Evolutionary conservation across 2,888 invertebrate genomes (phyloP).

Genomic region (Chloroclysta siterata): DNA sequence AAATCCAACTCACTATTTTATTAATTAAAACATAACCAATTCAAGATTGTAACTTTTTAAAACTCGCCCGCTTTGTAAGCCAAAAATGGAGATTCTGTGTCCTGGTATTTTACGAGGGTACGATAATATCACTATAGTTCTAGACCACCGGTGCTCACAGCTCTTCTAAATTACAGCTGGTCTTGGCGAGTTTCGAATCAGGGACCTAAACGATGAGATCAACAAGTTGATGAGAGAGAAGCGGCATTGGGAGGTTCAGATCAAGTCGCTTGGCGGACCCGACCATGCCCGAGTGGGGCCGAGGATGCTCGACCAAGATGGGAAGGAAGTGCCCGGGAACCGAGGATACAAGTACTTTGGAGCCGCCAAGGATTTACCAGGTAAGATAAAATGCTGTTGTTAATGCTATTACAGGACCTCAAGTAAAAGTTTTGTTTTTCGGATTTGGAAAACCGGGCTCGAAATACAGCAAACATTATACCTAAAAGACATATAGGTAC

Average conservation of each 20-base stretch:
- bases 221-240: conserved; percentile 98
- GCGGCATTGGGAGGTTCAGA: conserved; percentile 99
- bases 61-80: no score
- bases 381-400: conserved; percentile 58
- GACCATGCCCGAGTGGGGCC: conserved; percentile 97
- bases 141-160: neutral
- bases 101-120: no score
- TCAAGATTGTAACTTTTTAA: no score
- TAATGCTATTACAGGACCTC: no score
- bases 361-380: conserved; percentile 98
- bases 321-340: conserved; percentile 98
- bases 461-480: no score
- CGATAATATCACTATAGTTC: neutral
- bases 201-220: conserved; percentile 99
- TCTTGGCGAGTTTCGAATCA: conserved; percentile 98
- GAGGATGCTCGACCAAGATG: conserved; percentile 96
- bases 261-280: conserved; percentile 97
- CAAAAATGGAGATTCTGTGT: no score
- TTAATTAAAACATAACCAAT: no score
- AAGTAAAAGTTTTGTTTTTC: no score
- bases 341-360: conserved; percentile 99
- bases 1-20: no score
- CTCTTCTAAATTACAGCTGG: conserved; percentile 87
- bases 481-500: no score
- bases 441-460: no score